Conservation (phyloP, 2,888 invertebrate genomes). For the Bugulina stolonifera region DNA sequence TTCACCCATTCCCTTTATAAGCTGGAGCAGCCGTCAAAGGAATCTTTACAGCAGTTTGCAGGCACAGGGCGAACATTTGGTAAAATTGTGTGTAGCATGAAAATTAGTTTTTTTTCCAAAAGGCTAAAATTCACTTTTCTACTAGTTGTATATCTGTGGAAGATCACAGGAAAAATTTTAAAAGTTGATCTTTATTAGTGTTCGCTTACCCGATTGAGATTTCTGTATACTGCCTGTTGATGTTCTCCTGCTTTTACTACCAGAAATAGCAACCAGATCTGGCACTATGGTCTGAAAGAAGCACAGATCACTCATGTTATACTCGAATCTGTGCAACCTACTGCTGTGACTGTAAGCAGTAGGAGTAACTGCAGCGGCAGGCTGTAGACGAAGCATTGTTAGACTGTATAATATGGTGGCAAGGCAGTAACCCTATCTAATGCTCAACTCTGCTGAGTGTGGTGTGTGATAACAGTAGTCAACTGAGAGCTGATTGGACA, state of each 20-base stretch:
- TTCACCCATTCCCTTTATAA: not conserved
- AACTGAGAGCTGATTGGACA: too few species aligned
- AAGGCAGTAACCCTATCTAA: too few species aligned
- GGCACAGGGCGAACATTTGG: not conserved
- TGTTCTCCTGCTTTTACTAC: not conserved
- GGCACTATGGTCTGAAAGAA: slow-evolving; percentile 20
- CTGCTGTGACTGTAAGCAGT: not conserved
- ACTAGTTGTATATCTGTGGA: not conserved
- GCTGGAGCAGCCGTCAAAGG: not conserved
- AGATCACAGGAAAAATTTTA: not conserved
- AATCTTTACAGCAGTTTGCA: slow-evolving; percentile 7
- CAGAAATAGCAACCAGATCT: slow-evolving; percentile 16
- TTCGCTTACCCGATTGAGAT: not conserved
- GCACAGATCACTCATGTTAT: not conserved
- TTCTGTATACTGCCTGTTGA: not conserved
- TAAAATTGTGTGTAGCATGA: too few species aligned
- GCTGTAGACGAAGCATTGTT: not conserved
- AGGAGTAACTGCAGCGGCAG: not conserved
- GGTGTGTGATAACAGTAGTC: too few species aligned
- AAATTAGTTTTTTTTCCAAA: too few species aligned
- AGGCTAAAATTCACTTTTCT: not conserved
- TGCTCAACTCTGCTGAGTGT: too few species aligned
- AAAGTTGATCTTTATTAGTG: too few species aligned
- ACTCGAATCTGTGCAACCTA: not conserved
- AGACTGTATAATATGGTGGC: too few species aligned